A percentile compares a stretch with the other conserved stretches of the same genome.
Conservation (phyloP, 1,140 invertebrate species). For the Agrilus planipennis region DNA sequence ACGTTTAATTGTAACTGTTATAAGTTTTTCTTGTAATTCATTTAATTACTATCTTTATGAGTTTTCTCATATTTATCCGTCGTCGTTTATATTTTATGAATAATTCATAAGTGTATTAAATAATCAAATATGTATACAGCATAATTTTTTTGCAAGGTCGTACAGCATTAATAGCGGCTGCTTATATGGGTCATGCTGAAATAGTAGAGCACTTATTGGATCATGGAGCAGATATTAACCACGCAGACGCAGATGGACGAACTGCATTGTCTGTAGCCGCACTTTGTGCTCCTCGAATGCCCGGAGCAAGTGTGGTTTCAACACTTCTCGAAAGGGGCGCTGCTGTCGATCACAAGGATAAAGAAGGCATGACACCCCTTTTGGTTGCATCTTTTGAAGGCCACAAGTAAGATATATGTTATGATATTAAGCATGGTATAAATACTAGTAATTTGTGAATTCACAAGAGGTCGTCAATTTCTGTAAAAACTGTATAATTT, state of each 20-base stretch:
- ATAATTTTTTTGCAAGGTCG: conserved; percentile 41
- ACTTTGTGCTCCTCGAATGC: conserved; percentile 74
- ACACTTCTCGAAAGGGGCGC: conserved; percentile 77
- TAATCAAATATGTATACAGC: no score
- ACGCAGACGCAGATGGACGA: conserved; percentile 80
- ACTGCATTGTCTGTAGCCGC: conserved; percentile 88
- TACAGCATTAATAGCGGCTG: conserved; percentile 81
- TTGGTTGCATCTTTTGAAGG: conserved; percentile 92
- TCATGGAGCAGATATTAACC: conserved; percentile 75
- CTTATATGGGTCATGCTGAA: conserved; percentile 86
- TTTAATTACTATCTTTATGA: no score
- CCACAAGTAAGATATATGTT: conserved; percentile 46
- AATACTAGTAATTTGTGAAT: no score
- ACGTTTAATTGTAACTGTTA: no score
- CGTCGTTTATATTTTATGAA: no score
- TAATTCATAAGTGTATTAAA: no score
- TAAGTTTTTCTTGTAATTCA: no score
- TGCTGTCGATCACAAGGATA: conserved; percentile 76
- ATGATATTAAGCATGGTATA: no score
- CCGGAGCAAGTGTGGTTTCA: conserved; percentile 51
- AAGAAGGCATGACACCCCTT: conserved; percentile 86
- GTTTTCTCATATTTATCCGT: no score
- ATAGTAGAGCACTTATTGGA: conserved; percentile 78
- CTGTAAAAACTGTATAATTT: no score
- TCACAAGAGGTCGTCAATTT: no score